Conservation (phyloP, 2,888 invertebrate genomes). For the Sthenelais limicola region DNA sequence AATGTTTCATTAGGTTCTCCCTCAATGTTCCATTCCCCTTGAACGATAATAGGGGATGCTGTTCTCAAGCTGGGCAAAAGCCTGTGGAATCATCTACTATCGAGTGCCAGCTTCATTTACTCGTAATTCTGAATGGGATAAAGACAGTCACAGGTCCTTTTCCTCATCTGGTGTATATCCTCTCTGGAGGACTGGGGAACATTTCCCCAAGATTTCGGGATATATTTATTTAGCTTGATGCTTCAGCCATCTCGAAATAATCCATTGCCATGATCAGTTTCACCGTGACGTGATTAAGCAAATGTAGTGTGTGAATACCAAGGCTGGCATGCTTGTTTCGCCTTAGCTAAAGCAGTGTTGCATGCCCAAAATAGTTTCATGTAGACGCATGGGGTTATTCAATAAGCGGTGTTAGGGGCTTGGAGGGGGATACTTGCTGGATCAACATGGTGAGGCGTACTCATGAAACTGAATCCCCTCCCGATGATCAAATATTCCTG, state of each 20-base stretch:
- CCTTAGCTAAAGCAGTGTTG: not conserved
- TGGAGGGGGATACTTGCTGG: conserved; percentile 18
- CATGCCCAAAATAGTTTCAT: conserved; percentile 21
- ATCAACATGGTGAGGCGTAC: conserved; percentile 9
- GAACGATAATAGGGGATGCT: not conserved
- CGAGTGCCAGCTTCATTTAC: not conserved
- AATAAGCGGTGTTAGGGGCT: conserved; percentile 6
- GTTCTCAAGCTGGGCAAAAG: not conserved
- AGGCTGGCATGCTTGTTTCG: not conserved
- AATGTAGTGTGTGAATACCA: not conserved
- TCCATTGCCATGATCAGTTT: not conserved
- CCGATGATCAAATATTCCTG: conserved; percentile 26
- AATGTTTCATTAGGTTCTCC: conserved; percentile 23
- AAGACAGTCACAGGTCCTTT: not conserved
- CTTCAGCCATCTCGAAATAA: not conserved
- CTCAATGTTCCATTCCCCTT: not conserved
- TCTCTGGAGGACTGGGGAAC: no score
- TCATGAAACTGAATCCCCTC: conserved; percentile 9
- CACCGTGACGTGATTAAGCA: not conserved
- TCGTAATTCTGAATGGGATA: not conserved
- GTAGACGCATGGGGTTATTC: conserved; percentile 20
- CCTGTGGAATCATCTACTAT: not conserved
- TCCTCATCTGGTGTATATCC: not conserved
- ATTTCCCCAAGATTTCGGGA: not conserved
- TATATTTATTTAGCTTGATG: not conserved